Conservation (phyloP, 2,113 vertebrate species). For the Ammospiza nelsoni region DNA sequence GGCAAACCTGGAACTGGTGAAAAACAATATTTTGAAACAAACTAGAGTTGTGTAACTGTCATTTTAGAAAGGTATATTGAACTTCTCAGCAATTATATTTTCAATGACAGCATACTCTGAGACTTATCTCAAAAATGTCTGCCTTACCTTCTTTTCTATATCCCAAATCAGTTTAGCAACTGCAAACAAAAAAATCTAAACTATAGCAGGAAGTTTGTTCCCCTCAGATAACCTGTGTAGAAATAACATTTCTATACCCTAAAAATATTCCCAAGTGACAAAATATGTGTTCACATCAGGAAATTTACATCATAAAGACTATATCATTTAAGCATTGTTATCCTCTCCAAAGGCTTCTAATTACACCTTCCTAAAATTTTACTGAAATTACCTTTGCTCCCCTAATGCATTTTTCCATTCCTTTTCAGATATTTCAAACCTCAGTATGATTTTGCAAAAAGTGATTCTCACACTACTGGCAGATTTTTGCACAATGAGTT, state of each 20-base stretch:
- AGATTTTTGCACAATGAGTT: background rate
- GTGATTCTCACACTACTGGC: background rate
- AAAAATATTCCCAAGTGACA: background rate
- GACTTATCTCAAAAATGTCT: background rate
- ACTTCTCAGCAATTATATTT: background rate
- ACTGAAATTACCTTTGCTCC: background rate
- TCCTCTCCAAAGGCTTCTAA: background rate
- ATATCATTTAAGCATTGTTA: background rate
- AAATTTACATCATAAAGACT: background rate
- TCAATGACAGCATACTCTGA: background rate
- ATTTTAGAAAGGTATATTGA: background rate
- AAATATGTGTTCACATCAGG: background rate
- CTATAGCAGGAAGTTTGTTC: background rate
- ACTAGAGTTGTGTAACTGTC: background rate
- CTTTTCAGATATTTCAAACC: background rate
- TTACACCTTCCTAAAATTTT: background rate
- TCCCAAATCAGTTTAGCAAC: background rate
- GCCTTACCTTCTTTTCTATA: background rate
- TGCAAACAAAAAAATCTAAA: background rate
- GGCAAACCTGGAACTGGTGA: background rate
- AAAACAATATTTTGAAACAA: background rate
- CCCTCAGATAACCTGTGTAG: background rate
- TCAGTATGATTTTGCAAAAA: background rate
- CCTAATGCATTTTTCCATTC: background rate
- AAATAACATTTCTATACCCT: background rate